Base-by-base conservation (phyloP, 64 coral and sea anemone genomes). In the Trachythela sp. region DNA sequence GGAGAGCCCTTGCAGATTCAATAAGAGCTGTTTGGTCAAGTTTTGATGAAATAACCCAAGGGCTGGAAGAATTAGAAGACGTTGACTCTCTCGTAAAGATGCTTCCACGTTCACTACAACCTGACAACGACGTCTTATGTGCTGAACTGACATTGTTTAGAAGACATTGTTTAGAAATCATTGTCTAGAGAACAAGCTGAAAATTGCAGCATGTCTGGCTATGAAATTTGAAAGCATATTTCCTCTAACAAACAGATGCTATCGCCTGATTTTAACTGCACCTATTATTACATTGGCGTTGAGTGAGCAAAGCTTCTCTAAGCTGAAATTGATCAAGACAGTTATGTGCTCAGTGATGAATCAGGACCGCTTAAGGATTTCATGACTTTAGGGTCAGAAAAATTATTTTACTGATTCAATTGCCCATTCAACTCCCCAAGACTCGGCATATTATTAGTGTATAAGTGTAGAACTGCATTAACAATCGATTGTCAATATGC, bases 141-240 rank as follows among this genome's bases (percentile, higher is more conserved):
- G n/a, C n/a, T n/a, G n/a, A n/a, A n/a, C n/a, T n/a, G n/a, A n/a
- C n/a, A n/a, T n/a, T n/a, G n/a, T n/a, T n/a, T n/a, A n/a, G n/a
- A n/a, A n/a, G n/a, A n/a, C n/a, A n/a, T n/a, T n/a, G 64, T 70
- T 70, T 22, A 70, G 20, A 70, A 6, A 70, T 70, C 64, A 70
- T 22, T 70, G 64, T 22, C 64, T 9, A 70, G 24, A 70, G 8
- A 70, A n/a, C 64, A 70, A 70, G 64, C 8, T 11, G 64, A 22
- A 70, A 70, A 70, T 70, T 22, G 64, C 64, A 70, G 64, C 64
- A 70, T 22, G 64, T 70, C 24, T 70, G 8, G 64, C 64, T 5
- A 70, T 70, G 64, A 22, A 70, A 70, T 70, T 9, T 32, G 64
- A 70, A 70, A 70, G 64, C 64, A 70, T 70, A 7, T 70, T 70